Percentiles rank a stretch among this genome's conserved stretches.
phyloP scores from a whole-genome alignment of 64 coral and sea anemone genomes.

The Platygyra sinensis region DNA sequence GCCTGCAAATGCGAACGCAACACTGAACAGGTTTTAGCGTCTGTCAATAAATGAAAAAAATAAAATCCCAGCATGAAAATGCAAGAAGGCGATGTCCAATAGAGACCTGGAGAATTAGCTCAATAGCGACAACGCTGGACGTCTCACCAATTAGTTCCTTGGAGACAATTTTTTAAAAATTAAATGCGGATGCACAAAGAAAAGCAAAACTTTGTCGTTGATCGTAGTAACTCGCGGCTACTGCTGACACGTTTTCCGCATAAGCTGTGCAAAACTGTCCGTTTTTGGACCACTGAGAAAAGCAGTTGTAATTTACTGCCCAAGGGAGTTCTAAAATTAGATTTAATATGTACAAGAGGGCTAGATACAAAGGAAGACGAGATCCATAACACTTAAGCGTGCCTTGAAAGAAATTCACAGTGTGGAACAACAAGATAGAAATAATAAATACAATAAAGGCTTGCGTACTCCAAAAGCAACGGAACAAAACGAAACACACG shows the following conservation, averaged over 20 bases:
- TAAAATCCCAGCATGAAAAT: conserved; percentile 5
- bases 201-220: too few relatives aligned
- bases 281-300: too few relatives aligned
- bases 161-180: too few relatives aligned
- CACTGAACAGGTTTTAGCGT: not conserved
- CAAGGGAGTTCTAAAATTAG: not conserved
- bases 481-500: conserved; percentile 19
- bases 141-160: not conserved
- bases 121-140: not conserved
- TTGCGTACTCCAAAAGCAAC: not conserved
- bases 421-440: not conserved
- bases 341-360: not conserved
- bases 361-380: not conserved
- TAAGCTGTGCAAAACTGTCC: too few relatives aligned
- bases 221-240: too few relatives aligned
- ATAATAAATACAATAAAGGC: not conserved
- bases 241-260: too few relatives aligned
- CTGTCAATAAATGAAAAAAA: not conserved
- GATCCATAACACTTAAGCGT: conserved; percentile 10
- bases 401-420: not conserved
- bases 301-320: not conserved
- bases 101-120: not conserved
- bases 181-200: too few relatives aligned
- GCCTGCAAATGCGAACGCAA: not conserved
- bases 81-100: not conserved